These are phyloP conservation scores for Geopemphigus sp. DNA, from an alignment of 1,140 invertebrate species.

Conservation along the genomic window DNA sequence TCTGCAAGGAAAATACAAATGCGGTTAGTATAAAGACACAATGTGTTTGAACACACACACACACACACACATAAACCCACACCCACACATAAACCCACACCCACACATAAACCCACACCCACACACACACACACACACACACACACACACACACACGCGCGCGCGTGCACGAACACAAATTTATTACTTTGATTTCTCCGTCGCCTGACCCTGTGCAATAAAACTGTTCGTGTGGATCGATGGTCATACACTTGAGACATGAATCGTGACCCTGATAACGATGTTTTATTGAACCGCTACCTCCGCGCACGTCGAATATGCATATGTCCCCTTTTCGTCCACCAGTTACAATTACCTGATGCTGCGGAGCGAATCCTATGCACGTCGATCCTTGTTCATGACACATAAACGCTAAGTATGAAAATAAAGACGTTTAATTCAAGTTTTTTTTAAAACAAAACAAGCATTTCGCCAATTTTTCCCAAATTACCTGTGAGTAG, in stretches of 20 bases:
- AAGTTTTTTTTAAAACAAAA: background rate
- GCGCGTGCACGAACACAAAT: no score
- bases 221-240: conserved; percentile 93
- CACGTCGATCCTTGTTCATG: conserved; percentile 89
- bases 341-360: conserved; percentile 87
- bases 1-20: conserved; percentile 61
- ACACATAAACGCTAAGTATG: conserved; percentile 76
- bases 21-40: no score
- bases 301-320: conserved; percentile 89
- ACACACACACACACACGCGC: no score
- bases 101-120: no score
- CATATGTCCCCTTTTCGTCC: conserved; percentile 95
- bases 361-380: conserved; percentile 86
- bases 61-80: no score
- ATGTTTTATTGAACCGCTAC: conserved; percentile 71
- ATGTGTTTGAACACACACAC: no score
- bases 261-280: conserved; percentile 90
- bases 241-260: conserved; percentile 88
- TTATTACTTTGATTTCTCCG: conserved; percentile 91
- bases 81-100: no score
- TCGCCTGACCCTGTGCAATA: conserved; percentile 98
- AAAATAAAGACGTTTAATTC: conserved; percentile 13
- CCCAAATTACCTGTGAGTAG: conserved; percentile 71
- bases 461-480: background rate
- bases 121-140: no score